A percentile compares a stretch with the other conserved stretches of the same genome.
Conservation (phyloP, 2,888 invertebrate genomes). For the Pristionchus japonicus region DNA sequence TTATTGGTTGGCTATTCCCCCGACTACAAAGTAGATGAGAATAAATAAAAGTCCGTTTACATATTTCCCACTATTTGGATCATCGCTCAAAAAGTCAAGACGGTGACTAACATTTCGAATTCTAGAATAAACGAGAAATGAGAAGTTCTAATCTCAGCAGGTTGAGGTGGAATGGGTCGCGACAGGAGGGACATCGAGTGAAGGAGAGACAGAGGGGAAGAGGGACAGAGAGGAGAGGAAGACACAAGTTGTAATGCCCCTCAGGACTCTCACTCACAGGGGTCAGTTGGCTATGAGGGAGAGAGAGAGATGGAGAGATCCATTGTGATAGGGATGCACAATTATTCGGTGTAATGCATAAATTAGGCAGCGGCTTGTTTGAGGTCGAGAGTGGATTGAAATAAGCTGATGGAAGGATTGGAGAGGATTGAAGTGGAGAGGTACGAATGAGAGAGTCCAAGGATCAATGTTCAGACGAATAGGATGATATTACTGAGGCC, state of each 20-base stretch:
- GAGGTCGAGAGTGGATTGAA: neutral
- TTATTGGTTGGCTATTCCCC: no score
- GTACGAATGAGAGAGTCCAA: neutral
- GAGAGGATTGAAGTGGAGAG: neutral
- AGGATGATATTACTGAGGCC: no score
- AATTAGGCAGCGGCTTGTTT: slow-evolving; percentile 2
- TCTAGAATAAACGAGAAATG: neutral
- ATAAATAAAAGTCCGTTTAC: no score
- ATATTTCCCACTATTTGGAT: no score
- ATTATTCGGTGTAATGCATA: slow-evolving; percentile 30
- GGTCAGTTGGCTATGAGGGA: slow-evolving; percentile 27
- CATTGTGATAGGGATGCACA: slow-evolving; percentile 13
- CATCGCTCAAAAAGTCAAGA: no score
- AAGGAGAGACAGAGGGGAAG: neutral
- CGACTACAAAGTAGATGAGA: no score
- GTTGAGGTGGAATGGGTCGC: neutral
- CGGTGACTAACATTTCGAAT: no score
- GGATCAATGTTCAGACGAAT: no score
- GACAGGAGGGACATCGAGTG: neutral
- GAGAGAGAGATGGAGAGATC: neutral
- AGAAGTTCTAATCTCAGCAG: neutral
- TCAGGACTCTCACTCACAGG: slow-evolving; percentile 20
- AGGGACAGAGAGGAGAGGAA: slow-evolving; percentile 1
- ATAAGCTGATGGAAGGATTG: no score
- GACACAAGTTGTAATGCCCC: slow-evolving; percentile 35